A percentile compares a stretch with the other conserved stretches of the same genome.
Evolutionary conservation across 2,888 invertebrate genomes (phyloP).

Genomic region (Ophion ellenae): DNA sequence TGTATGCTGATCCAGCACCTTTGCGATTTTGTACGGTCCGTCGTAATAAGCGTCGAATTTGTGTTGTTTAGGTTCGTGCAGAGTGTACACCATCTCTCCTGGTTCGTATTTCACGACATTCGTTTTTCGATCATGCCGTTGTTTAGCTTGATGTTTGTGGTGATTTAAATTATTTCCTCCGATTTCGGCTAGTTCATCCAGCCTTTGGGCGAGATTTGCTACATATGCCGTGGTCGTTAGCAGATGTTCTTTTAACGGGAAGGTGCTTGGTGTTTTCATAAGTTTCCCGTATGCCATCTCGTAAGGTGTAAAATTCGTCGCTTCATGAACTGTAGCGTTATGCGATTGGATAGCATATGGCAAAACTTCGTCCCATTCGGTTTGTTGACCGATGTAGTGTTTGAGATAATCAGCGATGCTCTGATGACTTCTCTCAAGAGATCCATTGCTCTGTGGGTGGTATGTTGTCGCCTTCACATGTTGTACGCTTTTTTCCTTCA

Average conservation of each 20-base stretch:
- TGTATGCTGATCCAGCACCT: not conserved
- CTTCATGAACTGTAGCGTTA: slow-evolving; percentile 72
- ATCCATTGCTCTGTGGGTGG: slow-evolving; percentile 75
- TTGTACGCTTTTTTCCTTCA: slow-evolving; percentile 75
- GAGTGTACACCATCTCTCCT: not conserved
- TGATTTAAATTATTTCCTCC: not conserved
- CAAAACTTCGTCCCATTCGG: slow-evolving; percentile 77
- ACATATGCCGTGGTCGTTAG: not conserved
- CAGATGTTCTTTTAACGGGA: not conserved
- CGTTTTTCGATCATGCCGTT: not conserved
- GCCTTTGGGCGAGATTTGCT: not conserved
- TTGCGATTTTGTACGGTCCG: not conserved
- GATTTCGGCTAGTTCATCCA: not conserved
- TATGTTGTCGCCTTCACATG: slow-evolving; percentile 74
- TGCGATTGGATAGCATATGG: slow-evolving; percentile 73
- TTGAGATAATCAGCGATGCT: slow-evolving; percentile 75
- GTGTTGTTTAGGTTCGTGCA: not conserved
- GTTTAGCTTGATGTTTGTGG: not conserved
- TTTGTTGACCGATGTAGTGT: slow-evolving; percentile 72
- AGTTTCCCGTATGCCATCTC: slow-evolving; percentile 73
- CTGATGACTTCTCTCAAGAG: slow-evolving; percentile 75
- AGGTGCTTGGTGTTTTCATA: not conserved
- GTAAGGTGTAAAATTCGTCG: slow-evolving; percentile 74
- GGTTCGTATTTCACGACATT: not conserved
- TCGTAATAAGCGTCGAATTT: slow-evolving; percentile 6